These are phyloP conservation scores for Mugil cephalus DNA, from an alignment of 2,113 vertebrate genomes.

Conservation along the genomic window DNA sequence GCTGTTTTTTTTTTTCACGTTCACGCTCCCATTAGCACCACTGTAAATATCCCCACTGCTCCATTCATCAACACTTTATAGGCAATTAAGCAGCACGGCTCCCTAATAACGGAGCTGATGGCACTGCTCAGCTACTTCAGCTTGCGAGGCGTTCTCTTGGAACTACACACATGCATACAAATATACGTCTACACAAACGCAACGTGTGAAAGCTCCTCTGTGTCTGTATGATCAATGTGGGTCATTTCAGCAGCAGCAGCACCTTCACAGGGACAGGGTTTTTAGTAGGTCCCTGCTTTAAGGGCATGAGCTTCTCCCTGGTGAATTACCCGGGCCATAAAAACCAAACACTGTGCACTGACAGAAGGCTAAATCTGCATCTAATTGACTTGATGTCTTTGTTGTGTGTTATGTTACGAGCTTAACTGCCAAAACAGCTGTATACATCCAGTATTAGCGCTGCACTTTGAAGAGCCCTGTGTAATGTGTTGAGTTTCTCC, in stretches of 20 bases:
- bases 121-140: slow-evolving; percentile 27
- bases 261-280: slow-evolving; percentile 38
- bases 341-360: slow-evolving; percentile 20
- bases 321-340: slow-evolving; percentile 44
- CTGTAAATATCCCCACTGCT: slow-evolving; percentile 67
- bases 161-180: slow-evolving; percentile 17
- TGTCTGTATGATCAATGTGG: slow-evolving; percentile 12
- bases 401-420: slow-evolving; percentile 31
- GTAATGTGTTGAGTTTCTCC: slow-evolving; percentile 4
- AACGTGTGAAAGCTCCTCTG: not conserved
- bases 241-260: slow-evolving; percentile 31
- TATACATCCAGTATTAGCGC: slow-evolving; percentile 9
- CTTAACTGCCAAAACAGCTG: slow-evolving; percentile 7
- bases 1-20: not conserved
- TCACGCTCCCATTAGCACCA: slow-evolving; percentile 55
- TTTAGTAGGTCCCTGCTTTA: slow-evolving; percentile 15
- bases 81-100: slow-evolving; percentile 74
- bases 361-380: slow-evolving; percentile 46
- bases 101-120: slow-evolving; percentile 44
- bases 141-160: slow-evolving; percentile 6
- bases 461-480: slow-evolving; percentile 2
- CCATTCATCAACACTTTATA: slow-evolving; percentile 76
- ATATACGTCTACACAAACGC: slow-evolving; percentile 1
- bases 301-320: slow-evolving; percentile 17
- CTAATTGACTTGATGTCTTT: slow-evolving; percentile 57